A percentile compares a stretch with the other conserved stretches of the same genome.
Conservation (phyloP, 1,140 invertebrate genomes). For the Cardiocondyla obscurior region DNA sequence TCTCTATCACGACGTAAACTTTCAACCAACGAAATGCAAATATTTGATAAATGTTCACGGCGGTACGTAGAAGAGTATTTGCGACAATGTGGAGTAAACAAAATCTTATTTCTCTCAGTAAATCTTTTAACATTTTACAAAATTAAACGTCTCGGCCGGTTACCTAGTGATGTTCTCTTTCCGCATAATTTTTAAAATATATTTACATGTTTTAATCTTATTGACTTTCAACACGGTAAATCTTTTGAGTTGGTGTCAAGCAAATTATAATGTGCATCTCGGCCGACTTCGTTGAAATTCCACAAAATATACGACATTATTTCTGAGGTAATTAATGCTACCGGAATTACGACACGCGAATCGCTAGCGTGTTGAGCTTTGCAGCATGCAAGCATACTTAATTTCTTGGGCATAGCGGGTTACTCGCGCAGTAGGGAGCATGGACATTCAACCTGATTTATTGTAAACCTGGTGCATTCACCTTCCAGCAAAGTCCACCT, state of each 20-base stretch:
- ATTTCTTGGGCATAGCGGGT: slow-evolving; percentile 53
- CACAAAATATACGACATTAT: slow-evolving; percentile 38
- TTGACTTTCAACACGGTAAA: neutral
- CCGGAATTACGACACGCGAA: slow-evolving; percentile 66
- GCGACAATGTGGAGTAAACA: neutral
- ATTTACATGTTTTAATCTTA: neutral
- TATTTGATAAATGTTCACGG: slow-evolving; percentile 1
- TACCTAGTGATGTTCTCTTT: neutral
- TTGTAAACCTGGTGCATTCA: slow-evolving; percentile 55
- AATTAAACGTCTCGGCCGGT: neutral
- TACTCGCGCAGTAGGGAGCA: slow-evolving; percentile 19
- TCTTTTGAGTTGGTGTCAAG: neutral
- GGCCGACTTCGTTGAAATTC: slow-evolving; percentile 15
- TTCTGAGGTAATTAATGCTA: slow-evolving; percentile 62
- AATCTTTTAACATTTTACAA: neutral
- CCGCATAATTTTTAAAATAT: neutral
- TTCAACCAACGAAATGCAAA: slow-evolving; percentile 19
- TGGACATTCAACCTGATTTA: slow-evolving; percentile 52
- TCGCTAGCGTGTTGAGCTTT: slow-evolving; percentile 42
- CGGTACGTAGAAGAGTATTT: neutral
- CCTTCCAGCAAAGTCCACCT: slow-evolving; percentile 33
- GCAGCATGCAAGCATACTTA: slow-evolving; percentile 68
- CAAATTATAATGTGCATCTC: neutral
- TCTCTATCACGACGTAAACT: neutral
- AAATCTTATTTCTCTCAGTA: neutral